These are phyloP conservation scores for Grapholita molesta DNA, from an alignment of 1,140 invertebrate genomes.

Conservation along the genomic window DNA sequence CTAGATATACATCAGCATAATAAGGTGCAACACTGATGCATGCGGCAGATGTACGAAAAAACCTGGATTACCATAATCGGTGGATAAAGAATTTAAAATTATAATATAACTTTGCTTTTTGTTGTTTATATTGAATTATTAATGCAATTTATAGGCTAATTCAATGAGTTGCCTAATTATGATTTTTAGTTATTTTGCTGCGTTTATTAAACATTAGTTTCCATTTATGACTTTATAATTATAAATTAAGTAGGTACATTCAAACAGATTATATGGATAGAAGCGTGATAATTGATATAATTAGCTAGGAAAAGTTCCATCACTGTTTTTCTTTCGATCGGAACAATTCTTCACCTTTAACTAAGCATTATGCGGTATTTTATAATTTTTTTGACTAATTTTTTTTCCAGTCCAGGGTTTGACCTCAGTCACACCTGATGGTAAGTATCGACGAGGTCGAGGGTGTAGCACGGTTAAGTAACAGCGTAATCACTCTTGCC, in stretches of 20 bases:
- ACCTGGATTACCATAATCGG: neutral
- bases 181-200: neutral
- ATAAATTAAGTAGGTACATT: neutral
- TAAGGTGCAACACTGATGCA: neutral
- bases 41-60: neutral
- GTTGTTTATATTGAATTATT: neutral
- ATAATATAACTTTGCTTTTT: neutral
- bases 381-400: too few relatives aligned
- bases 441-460: too few relatives aligned
- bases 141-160: neutral
- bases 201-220: neutral
- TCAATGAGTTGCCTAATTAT: neutral
- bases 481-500: too few relatives aligned
- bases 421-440: too few relatives aligned
- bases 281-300: too few relatives aligned
- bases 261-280: too few relatives aligned
- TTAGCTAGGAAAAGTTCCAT: too few relatives aligned
- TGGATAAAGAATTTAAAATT: neutral
- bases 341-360: too few relatives aligned
- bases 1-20: neutral
- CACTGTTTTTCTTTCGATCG: too few relatives aligned
- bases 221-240: neutral
- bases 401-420: too few relatives aligned
- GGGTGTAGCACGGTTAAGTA: too few relatives aligned
- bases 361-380: too few relatives aligned